Evolutionary conservation across 2,888 invertebrate genomes (phyloP).

Genomic region (Allophyes oxyacanthae): DNA sequence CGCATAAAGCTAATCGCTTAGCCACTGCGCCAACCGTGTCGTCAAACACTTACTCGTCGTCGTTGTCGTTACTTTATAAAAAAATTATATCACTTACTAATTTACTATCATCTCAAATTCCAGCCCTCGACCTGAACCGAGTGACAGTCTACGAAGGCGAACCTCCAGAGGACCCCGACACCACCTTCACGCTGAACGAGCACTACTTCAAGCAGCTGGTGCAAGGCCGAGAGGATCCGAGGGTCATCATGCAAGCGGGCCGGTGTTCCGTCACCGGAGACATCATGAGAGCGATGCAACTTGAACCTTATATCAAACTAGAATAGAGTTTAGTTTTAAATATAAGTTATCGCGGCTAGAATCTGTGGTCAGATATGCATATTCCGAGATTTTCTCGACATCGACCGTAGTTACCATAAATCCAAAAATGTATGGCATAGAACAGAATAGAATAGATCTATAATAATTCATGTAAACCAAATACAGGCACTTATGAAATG

Average conservation of each 20-base stretch:
- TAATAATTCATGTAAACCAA: too few relatives aligned
- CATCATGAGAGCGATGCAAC: slow-evolving; percentile 87
- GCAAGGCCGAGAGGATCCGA: slow-evolving; percentile 77
- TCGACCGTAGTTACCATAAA: too few relatives aligned
- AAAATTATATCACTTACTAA: too few relatives aligned
- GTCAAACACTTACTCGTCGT: too few relatives aligned
- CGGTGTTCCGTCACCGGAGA: slow-evolving; percentile 86
- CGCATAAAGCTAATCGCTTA: too few relatives aligned
- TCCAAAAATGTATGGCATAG: too few relatives aligned
- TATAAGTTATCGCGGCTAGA: not conserved
- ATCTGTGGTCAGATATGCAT: too few relatives aligned
- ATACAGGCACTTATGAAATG: too few relatives aligned
- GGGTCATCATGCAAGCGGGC: slow-evolving; percentile 84
- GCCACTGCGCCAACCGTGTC: too few relatives aligned
- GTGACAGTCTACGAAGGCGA: slow-evolving; percentile 83
- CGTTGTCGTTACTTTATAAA: too few relatives aligned
- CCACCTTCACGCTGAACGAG: slow-evolving; percentile 83
- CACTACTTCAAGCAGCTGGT: slow-evolving; percentile 82
- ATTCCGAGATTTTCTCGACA: too few relatives aligned
- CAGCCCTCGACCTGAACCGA: slow-evolving; percentile 84
- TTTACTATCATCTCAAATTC: slow-evolving; percentile 48
- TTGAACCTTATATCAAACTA: slow-evolving; percentile 84
- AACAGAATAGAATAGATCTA: too few relatives aligned
- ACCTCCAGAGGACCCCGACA: slow-evolving; percentile 82
- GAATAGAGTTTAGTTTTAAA: slow-evolving; percentile 53